Evolutionary conservation across 2,888 invertebrate species (phyloP), one percentile per base, ranked within the genome.

Genomic region (Meandrusa payeni): DNA sequence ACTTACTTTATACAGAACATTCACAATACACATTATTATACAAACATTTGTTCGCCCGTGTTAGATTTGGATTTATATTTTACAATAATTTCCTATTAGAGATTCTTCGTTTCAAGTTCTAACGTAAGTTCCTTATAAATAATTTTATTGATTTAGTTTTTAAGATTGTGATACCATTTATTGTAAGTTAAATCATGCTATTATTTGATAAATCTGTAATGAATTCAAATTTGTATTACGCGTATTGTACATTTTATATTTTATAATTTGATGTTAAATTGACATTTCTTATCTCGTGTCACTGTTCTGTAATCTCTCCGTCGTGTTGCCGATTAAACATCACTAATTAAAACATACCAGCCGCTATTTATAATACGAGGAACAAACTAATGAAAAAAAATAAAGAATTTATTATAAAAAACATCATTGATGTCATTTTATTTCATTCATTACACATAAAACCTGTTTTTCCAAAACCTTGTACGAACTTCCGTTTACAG

Each of bases 161-260:
- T 83, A 85, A 86, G 82, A 79, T 79, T 80, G 86, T 86, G 86
- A 86, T 86, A 86, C 86, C 83, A 85, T 82, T 78, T 82, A 76
- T 70, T 73, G 53, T 85, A 80, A 83, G 85, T 65, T 32, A 70
- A 74, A 71, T 61, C 70, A 69, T 72, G 68, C 68, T 70, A 63
- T 59, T 64, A 63, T 70, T 67, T 65, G 61, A 57, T 74, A 68
- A 66, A 63, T 63, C 61, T 73, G 63, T 72, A 69, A 71, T 65
- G 78, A 75, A 68, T 69, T 69, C 66, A 43, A 27, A 22, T 38
- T 22, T 32, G 20, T 44, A 32, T 20, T 44, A 43, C 29, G 23
- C 24, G 13, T 39, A 41, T 41, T 74, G 66, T 77, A 73, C 71
- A 75, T 71, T 72, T 70, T 60, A 61, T 62, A 64, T 61, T 59